Conservation (phyloP, 2,888 invertebrate species). For the Griposia aprilina region DNA sequence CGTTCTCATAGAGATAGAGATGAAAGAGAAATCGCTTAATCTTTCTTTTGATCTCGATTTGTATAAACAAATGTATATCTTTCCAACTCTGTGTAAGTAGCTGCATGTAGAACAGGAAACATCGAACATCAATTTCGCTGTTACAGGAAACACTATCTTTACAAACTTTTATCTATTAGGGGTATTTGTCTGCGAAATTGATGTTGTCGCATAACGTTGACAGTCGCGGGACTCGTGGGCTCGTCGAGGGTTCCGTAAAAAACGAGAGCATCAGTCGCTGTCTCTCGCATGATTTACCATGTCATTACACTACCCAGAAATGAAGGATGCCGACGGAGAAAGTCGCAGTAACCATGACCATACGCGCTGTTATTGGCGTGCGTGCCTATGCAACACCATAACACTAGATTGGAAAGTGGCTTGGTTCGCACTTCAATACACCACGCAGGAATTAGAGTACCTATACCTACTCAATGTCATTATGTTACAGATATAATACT, state of each 20-base stretch:
- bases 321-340: conserved; percentile 51
- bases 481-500: conserved; percentile 47
- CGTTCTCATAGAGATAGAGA: conserved; percentile 1
- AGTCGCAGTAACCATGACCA: conserved; percentile 34
- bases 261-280: conserved; percentile 73
- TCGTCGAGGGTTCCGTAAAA: conserved; percentile 58
- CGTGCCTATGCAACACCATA: conserved; percentile 48
- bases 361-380: conserved; percentile 22
- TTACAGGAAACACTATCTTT: conserved; percentile 66
- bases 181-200: conserved; percentile 66
- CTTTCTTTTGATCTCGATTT: conserved; percentile 52
- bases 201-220: conserved; percentile 65
- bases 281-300: conserved; percentile 66
- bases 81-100: conserved; percentile 40
- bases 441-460: conserved; percentile 21
- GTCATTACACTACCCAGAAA: conserved; percentile 33
- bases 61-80: conserved; percentile 45
- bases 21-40: conserved; percentile 41
- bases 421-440: conserved; percentile 23
- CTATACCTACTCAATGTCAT: conserved; percentile 31
- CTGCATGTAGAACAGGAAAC: conserved; percentile 62
- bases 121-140: conserved; percentile 65
- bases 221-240: conserved; percentile 46
- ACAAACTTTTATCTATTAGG: conserved; percentile 68
- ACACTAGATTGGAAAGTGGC: conserved; percentile 56